phyloP scores from a whole-genome alignment of 2,113 vertebrate genomes.

The Sylvilagus bachmani region DNA sequence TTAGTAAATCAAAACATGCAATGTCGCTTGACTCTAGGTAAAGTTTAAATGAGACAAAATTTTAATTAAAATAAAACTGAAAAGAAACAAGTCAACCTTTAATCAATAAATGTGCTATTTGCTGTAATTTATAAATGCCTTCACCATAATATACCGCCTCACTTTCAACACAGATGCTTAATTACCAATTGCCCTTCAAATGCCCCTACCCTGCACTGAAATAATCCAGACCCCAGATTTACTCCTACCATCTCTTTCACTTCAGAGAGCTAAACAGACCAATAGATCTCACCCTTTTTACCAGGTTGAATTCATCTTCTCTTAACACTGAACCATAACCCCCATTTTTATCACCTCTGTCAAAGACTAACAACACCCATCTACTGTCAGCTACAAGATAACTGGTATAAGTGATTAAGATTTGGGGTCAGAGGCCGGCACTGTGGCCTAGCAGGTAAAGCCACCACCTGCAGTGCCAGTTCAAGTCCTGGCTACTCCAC shows the following conservation, averaged over 20 bases:
- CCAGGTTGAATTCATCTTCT: background rate
- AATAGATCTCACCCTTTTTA: background rate
- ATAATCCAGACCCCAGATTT: background rate
- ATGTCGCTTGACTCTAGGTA: slow-evolving; percentile 7
- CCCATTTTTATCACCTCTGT: background rate
- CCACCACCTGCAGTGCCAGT: too few relatives aligned
- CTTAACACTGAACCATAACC: background rate
- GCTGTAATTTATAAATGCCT: background rate
- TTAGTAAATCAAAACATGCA: background rate
- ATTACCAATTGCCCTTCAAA: slow-evolving; percentile 7
- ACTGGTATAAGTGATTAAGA: background rate
- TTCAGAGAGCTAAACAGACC: slow-evolving; percentile 39
- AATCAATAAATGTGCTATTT: slow-evolving; percentile 14
- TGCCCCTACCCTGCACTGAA: background rate
- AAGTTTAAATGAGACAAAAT: slow-evolving; percentile 36
- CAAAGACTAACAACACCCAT: background rate
- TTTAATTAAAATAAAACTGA: slow-evolving; percentile 42
- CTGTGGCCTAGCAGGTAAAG: too few relatives aligned
- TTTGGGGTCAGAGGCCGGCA: background rate
- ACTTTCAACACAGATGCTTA: slow-evolving; percentile 24
- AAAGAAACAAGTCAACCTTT: slow-evolving; percentile 30
- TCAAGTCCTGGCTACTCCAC: too few relatives aligned
- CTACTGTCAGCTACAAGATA: background rate
- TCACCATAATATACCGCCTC: background rate
- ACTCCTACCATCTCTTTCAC: background rate